These are phyloP conservation scores for Atherix ibis DNA, from an alignment of 2,888 invertebrate species.

Conservation along the genomic window DNA sequence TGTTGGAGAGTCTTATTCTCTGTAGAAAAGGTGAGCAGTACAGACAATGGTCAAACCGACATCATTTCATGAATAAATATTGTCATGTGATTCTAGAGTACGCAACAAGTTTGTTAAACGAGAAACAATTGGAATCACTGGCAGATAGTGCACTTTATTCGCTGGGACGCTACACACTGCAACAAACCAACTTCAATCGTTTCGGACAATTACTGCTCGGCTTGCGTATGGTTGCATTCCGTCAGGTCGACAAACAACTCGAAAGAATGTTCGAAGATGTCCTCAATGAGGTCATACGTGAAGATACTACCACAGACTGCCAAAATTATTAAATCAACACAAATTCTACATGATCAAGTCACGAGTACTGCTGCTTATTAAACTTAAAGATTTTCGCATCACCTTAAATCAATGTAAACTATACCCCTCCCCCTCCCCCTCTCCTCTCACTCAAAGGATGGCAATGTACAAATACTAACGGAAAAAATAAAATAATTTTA, in stretches of 20 bases:
- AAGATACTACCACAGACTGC: too few species aligned
- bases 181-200: slow-evolving; percentile 27
- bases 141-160: slow-evolving; percentile 25
- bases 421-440: too few species aligned
- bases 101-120: slow-evolving; percentile 20
- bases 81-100: slow-evolving; percentile 18
- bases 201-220: slow-evolving; percentile 28
- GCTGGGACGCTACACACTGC: slow-evolving; percentile 26
- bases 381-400: too few species aligned
- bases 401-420: too few species aligned
- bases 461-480: too few species aligned
- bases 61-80: background rate
- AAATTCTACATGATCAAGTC: too few species aligned
- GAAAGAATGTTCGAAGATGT: slow-evolving; percentile 23
- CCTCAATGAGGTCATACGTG: slow-evolving; percentile 17
- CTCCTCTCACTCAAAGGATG: too few species aligned
- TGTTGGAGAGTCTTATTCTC: slow-evolving; percentile 35
- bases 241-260: slow-evolving; percentile 23
- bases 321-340: too few species aligned
- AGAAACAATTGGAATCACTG: slow-evolving; percentile 22
- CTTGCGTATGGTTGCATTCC: slow-evolving; percentile 21
- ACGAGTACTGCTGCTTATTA: too few species aligned
- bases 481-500: too few species aligned
- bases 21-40: slow-evolving; percentile 33
- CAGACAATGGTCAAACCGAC: background rate